These are phyloP conservation scores for Drosophila nr. medialis DNA, from an alignment of 2,888 invertebrate genomes.

Conservation along the genomic window DNA sequence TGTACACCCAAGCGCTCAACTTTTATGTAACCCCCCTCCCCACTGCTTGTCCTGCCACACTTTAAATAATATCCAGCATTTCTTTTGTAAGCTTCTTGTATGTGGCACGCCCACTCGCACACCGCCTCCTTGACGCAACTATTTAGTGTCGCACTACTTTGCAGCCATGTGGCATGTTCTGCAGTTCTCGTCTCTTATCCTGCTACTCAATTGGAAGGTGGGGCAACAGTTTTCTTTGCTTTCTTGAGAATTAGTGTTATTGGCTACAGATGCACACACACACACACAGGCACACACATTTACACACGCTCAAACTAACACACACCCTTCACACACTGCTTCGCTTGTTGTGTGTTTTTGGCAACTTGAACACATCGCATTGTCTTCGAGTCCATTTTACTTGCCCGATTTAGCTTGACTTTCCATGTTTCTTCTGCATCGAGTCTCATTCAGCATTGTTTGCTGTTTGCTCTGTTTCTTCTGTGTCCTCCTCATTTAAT, in stretches of 20 bases:
- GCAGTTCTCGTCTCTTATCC: slow-evolving; percentile 25
- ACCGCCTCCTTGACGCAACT: slow-evolving; percentile 2
- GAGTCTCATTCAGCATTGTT: slow-evolving; percentile 8
- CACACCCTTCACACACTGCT: slow-evolving; percentile 9
- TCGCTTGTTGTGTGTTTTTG: slow-evolving; percentile 33
- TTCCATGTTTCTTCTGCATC: neutral
- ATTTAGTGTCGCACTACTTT: slow-evolving; percentile 55
- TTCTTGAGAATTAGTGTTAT: slow-evolving; percentile 60
- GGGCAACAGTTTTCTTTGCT: slow-evolving; percentile 22
- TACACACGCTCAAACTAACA: slow-evolving; percentile 5
- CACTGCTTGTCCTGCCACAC: neutral
- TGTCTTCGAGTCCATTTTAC: slow-evolving; percentile 35
- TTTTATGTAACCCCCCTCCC: slow-evolving; percentile 53
- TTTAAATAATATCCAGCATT: slow-evolving; percentile 68
- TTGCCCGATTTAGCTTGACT: slow-evolving; percentile 13
- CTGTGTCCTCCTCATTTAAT: slow-evolving; percentile 37
- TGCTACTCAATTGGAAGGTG: slow-evolving; percentile 12
- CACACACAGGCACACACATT: slow-evolving; percentile 3
- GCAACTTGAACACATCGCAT: slow-evolving; percentile 35
- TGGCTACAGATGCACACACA: slow-evolving; percentile 44
- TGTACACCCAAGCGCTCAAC: slow-evolving; percentile 67
- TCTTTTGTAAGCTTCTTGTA: slow-evolving; percentile 43
- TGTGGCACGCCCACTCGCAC: slow-evolving; percentile 44
- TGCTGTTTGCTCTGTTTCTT: neutral
- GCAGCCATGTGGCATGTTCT: slow-evolving; percentile 63